Conservation (phyloP, 2,888 invertebrate species). For the Priapulus caudatus region DNA sequence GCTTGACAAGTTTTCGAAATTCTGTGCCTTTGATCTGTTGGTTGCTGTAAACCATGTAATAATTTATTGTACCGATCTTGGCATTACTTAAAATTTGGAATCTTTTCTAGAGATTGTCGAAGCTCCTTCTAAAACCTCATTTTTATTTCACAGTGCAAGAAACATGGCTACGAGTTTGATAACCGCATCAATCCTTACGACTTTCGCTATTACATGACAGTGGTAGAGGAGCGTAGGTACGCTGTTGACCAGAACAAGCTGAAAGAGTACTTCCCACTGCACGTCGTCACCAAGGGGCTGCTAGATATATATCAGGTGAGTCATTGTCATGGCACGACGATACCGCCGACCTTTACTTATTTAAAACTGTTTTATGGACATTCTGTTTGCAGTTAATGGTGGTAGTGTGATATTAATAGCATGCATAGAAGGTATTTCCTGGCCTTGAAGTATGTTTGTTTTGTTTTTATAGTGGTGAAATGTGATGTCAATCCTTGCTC, state of each 20-base stretch:
- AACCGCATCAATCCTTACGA: slow-evolving; percentile 41
- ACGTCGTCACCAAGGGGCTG: slow-evolving; percentile 41
- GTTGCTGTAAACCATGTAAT: too few species aligned
- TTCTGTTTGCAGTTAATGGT: neutral
- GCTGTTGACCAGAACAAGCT: slow-evolving; percentile 42
- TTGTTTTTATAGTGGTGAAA: too few species aligned
- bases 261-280: slow-evolving; percentile 43
- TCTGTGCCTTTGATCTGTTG: neutral
- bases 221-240: slow-evolving; percentile 41
- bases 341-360: neutral
- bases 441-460: too few species aligned
- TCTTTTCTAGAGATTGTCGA: too few species aligned
- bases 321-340: slow-evolving; percentile 6
- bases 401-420: too few species aligned
- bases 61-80: too few species aligned
- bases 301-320: slow-evolving; percentile 42
- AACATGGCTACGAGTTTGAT: slow-evolving; percentile 37
- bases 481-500: too few species aligned
- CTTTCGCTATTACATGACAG: slow-evolving; percentile 40
- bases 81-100: too few species aligned
- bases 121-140: too few species aligned
- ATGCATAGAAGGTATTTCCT: too few species aligned
- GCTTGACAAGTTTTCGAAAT: slow-evolving; percentile 6
- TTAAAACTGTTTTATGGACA: neutral
- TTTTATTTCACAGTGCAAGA: slow-evolving; percentile 38